Percentiles rank a stretch among this genome's conserved stretches.
These are phyloP conservation scores for Acrossocheilus fasciatus DNA, from an alignment of 2,797 vertebrate genomes.

Conservation along the genomic window DNA sequence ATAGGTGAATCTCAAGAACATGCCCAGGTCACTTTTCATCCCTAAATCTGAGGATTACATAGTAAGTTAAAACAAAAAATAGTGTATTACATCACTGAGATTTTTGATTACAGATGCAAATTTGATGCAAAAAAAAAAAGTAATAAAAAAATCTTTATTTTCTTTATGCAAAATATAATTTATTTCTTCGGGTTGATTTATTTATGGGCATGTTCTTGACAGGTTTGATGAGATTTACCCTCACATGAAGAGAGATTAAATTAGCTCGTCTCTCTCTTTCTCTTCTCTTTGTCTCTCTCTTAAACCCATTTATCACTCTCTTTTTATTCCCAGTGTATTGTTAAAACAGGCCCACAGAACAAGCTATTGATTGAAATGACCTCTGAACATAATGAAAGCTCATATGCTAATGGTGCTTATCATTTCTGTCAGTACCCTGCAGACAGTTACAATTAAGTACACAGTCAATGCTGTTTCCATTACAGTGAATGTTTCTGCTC, in stretches of 20 bases:
- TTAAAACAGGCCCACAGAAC: constrained; percentile 39
- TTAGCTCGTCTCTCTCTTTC: not conserved
- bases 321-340: constrained; percentile 36
- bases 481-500: constrained; percentile 35
- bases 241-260: not conserved
- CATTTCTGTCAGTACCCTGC: constrained; percentile 50
- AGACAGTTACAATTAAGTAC: constrained; percentile 53
- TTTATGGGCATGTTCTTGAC: not conserved
- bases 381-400: constrained; percentile 51
- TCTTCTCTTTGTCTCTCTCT: not conserved
- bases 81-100: not conserved
- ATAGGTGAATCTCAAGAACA: not conserved
- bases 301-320: constrained; percentile 1
- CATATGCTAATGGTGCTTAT: constrained; percentile 48
- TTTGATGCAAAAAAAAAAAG: not conserved
- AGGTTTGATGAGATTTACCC: not conserved
- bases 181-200: not conserved
- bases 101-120: not conserved
- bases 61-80: not conserved
- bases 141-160: not conserved
- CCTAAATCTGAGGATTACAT: not conserved
- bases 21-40: not conserved
- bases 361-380: constrained; percentile 57
- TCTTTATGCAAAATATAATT: not conserved
- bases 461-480: constrained; percentile 54